Evolutionary conservation across 2,888 invertebrate genomes (phyloP).

Genomic region (Amblyteles armatorius): DNA sequence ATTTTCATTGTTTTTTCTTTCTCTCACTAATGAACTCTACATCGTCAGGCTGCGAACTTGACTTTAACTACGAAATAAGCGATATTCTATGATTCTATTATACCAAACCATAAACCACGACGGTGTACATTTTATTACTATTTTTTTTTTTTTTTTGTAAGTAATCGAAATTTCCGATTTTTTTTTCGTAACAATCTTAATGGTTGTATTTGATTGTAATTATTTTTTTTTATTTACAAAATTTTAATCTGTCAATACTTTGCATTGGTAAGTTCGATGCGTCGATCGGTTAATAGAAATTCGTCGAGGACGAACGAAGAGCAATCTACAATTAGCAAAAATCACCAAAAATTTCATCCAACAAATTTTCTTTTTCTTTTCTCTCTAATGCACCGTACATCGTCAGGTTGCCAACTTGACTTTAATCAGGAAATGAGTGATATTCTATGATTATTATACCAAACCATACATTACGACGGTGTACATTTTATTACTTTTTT

Average conservation of each 20-base stretch:
- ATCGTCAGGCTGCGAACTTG: conserved; percentile 47
- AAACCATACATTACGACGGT: conserved; percentile 76
- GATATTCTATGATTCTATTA: conserved; percentile 49
- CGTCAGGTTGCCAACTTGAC: conserved; percentile 44
- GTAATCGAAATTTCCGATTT: conserved; percentile 17
- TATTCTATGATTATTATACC: conserved; percentile 52
- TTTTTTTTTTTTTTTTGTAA: conserved; percentile 21
- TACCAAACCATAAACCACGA: conserved; percentile 75
- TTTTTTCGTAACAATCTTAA: background rate
- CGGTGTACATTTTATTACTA: conserved; percentile 66
- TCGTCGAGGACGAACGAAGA: conserved; percentile 40
- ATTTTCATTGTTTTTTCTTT: conserved; percentile 7
- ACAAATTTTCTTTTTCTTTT: conserved; percentile 9
- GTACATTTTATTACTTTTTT: conserved; percentile 59
- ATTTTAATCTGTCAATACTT: background rate
- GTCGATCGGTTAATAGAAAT: conserved; percentile 45
- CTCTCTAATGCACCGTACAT: conserved; percentile 54
- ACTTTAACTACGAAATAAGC: conserved; percentile 73
- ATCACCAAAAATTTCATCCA: conserved; percentile 9
- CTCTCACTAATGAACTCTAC: conserved; percentile 61
- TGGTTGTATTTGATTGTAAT: conserved; percentile 16
- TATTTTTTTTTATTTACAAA: background rate
- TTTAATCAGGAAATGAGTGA: conserved; percentile 73
- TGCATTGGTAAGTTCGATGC: conserved; percentile 34
- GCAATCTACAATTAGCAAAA: conserved; percentile 33